A percentile compares a stretch with the other conserved stretches of the same genome.
phyloP scores from a whole-genome alignment of 1,140 invertebrate species.

The Pogonognathellus flavescens region DNA sequence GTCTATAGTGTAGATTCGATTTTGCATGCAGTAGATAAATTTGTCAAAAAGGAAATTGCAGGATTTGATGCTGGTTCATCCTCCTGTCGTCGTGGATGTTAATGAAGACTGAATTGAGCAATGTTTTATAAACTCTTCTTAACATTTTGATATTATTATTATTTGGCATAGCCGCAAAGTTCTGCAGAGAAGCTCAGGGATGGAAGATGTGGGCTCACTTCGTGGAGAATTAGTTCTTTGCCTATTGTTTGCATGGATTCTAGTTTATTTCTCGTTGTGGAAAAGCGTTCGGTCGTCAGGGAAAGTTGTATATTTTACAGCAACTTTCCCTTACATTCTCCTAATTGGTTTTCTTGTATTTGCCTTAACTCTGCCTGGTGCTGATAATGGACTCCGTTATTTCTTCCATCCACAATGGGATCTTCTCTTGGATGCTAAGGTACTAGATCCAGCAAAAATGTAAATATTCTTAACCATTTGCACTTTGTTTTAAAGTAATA shows the following conservation, averaged over 20 bases:
- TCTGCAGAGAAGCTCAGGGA: conserved; percentile 83
- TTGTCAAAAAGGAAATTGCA: no score
- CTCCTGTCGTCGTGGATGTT: no score
- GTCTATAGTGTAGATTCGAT: no score
- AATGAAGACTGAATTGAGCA: no score
- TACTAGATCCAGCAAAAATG: conserved; percentile 67
- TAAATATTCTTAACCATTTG: not conserved
- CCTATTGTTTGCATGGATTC: conserved; percentile 86
- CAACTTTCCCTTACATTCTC: conserved; percentile 85
- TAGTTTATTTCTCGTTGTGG: conserved; percentile 94
- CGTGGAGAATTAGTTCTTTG: conserved; percentile 90
- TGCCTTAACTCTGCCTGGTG: conserved; percentile 85
- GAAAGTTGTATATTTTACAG: conserved; percentile 86
- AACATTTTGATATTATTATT: conserved; percentile 21
- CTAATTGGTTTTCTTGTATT: conserved; percentile 85
- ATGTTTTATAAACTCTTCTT: no score
- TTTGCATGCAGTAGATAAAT: no score
- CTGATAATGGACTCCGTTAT: conserved; percentile 82
- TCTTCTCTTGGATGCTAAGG: conserved; percentile 84
- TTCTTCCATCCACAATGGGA: conserved; percentile 92
- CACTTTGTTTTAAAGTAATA: no score
- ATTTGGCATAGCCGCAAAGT: conserved; percentile 81
- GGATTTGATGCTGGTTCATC: no score
- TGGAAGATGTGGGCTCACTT: conserved; percentile 84
- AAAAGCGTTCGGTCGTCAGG: conserved; percentile 91